These are phyloP conservation scores for Anolis sagrei DNA, from an alignment of 2,113 vertebrate species.

Conservation along the genomic window DNA sequence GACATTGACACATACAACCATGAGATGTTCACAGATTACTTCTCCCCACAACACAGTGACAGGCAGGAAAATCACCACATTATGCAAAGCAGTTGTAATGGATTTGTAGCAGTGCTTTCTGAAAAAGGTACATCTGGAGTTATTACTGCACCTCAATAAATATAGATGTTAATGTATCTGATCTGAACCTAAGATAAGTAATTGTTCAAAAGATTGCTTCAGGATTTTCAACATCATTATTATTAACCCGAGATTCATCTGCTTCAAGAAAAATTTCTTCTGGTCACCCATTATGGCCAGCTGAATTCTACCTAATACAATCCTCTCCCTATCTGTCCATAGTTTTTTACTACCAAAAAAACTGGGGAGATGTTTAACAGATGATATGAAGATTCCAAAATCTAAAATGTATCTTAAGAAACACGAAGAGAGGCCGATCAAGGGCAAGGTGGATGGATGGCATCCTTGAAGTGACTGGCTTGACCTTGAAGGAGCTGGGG, in stretches of 20 bases:
- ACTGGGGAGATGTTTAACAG: background rate
- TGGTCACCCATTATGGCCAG: too few species aligned
- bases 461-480: too few species aligned
- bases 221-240: background rate
- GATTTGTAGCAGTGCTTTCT: background rate
- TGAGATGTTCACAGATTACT: background rate
- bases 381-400: background rate
- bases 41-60: background rate
- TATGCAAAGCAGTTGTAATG: background rate
- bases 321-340: too few species aligned
- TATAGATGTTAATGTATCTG: too few species aligned
- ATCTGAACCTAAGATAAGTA: too few species aligned
- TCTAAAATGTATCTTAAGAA: background rate
- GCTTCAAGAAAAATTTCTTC: too few species aligned
- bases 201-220: background rate
- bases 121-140: background rate
- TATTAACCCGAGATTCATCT: too few species aligned
- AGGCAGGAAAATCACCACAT: background rate
- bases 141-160: background rate
- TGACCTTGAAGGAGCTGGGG: too few species aligned
- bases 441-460: too few species aligned
- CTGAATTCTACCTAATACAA: too few species aligned
- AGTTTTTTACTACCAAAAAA: too few species aligned
- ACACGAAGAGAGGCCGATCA: too few species aligned
- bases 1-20: background rate